Conservation (phyloP, 2,113 vertebrate genomes). For the Callochromis pleurospilus region DNA sequence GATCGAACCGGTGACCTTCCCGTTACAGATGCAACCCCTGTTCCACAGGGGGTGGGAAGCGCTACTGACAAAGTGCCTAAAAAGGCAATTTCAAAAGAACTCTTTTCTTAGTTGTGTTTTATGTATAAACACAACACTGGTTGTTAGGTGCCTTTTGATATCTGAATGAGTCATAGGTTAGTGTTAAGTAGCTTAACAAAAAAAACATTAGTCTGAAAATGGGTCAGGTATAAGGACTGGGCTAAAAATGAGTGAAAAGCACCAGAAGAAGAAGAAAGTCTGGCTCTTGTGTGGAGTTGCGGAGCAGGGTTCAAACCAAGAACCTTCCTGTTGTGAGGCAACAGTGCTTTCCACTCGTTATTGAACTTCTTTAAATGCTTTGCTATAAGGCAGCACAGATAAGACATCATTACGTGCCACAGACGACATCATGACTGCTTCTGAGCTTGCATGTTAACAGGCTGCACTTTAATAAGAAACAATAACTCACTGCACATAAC, state of each 20-base stretch:
- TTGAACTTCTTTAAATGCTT: not conserved
- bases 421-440: not conserved
- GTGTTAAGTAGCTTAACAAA: not conserved
- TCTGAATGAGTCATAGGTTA: not conserved
- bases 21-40: too few species aligned
- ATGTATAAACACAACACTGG: not conserved
- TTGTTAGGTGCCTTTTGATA: not conserved
- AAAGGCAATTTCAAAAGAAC: not conserved
- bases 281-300: not conserved
- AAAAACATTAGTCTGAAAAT: not conserved
- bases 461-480: not conserved
- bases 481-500: not conserved
- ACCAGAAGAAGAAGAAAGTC: not conserved
- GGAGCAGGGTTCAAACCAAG: not conserved
- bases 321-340: not conserved
- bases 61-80: not conserved
- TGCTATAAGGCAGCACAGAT: not conserved
- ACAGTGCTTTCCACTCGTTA: not conserved
- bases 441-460: not conserved
- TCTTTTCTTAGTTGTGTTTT: not conserved
- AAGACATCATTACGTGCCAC: not conserved
- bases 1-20: too few species aligned
- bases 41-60: too few species aligned
- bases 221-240: not conserved
- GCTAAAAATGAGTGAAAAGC: not conserved